Percentiles rank a stretch among this genome's conserved stretches.
Evolutionary conservation across 2,888 invertebrate genomes (phyloP).

Genomic region (Dryadula phaetusa): DNA sequence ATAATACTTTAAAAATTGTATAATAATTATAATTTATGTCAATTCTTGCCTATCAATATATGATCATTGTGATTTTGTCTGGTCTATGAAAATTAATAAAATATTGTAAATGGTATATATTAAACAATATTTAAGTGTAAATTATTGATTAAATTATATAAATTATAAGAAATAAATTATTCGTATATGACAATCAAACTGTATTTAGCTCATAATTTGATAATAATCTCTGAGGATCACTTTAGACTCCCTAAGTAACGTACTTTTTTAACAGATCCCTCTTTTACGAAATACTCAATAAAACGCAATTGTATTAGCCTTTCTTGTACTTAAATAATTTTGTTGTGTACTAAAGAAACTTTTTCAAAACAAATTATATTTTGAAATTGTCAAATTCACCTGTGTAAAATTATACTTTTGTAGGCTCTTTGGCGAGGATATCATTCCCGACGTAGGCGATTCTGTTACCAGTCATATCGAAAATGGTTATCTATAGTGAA

Average conservation of each 20-base stretch:
- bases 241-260: not conserved
- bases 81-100: too few species aligned
- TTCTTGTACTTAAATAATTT: not conserved
- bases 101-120: too few species aligned
- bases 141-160: too few species aligned
- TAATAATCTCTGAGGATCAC: not conserved
- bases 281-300: not conserved
- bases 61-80: too few species aligned
- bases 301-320: not conserved
- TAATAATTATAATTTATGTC: too few species aligned
- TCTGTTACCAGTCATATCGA: conserved; percentile 72
- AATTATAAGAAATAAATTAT: too few species aligned
- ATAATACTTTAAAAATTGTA: too few species aligned
- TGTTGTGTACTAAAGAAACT: not conserved
- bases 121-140: too few species aligned
- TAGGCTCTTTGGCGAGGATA: conserved; percentile 76
- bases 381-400: not conserved
- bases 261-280: conserved; percentile 4
- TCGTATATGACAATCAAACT: not conserved
- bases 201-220: not conserved
- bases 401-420: conserved; percentile 26
- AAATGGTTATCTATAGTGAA: conserved; percentile 70
- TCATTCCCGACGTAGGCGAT: conserved; percentile 69
- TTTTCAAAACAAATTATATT: not conserved
- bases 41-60: too few species aligned